Base-by-base conservation (phyloP, 2,888 invertebrate species). In the Drosophila niveifrons region DNA sequence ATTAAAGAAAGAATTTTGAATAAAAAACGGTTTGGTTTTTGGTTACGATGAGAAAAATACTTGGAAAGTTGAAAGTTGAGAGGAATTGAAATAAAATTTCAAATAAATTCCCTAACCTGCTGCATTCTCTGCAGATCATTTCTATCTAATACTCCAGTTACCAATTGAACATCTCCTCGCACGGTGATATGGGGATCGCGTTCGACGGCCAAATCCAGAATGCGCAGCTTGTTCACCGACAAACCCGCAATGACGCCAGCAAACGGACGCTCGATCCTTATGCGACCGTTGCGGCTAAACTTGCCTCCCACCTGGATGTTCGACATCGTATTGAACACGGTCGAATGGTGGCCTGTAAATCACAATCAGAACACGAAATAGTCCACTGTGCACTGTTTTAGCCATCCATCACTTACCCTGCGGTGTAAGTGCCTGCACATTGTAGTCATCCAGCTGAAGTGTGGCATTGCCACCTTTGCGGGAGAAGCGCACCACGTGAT, bases 401-500 rank as follows among this genome's bases (percentile, higher is more conserved):
- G 23, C 23, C 9, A 10, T 31, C 3, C 31, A 2, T 2, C 31
- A n/a, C 78, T 72, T 92, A 98, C 98, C 97, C 93, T 96, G 94
- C 0, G 98, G 98, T 92, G 96, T 95, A 82, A 97, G 95, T 0
- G 96, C 95, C 91, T 96, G 96, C 15, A 96, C 95, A 89, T 96
- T 97, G 90, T 97, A 97, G 91, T 98, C 97, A 89, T 99, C 99
- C 11, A 99, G 93, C 93, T 98, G 98, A 46, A 99, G 93, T 0
- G 98, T 96, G 0, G 98, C 96, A 88, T 98, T 97, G 57, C 97
- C 96, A 8, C 98, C 98, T 62, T 95, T 95, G 77, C 98, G 94
- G 3, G 96, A 96, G 92, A 99, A 98, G 79, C 97, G 93, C 1
- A 98, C 95, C 43, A 98, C 97, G 93, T 99, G 99, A 92, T 98